A percentile compares a stretch with the other conserved stretches of the same genome.
These are phyloP conservation scores for Hiodon tergisus DNA, from an alignment of 2,113 vertebrate species.

Conservation along the genomic window DNA sequence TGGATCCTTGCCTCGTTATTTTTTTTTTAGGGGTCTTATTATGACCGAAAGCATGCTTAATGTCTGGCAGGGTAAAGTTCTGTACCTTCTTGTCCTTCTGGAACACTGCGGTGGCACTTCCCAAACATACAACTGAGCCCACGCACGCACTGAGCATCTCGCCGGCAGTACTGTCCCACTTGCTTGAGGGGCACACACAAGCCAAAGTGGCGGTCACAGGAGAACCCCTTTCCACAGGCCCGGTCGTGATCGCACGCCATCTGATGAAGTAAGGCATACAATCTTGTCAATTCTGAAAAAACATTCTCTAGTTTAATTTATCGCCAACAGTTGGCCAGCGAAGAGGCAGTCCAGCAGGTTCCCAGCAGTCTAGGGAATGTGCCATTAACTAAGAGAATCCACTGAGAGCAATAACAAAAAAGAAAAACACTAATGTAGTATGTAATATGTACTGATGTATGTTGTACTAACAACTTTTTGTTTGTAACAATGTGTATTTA, in stretches of 20 bases:
- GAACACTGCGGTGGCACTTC: slow-evolving; percentile 68
- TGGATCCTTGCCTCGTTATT: no score
- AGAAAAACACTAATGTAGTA: no score
- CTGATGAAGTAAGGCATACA: slow-evolving; percentile 43
- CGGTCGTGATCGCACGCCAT: slow-evolving; percentile 57
- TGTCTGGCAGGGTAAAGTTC: background rate
- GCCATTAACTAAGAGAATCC: no score
- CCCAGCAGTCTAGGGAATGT: no score
- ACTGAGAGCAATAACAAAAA: no score
- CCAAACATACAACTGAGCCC: slow-evolving; percentile 80
- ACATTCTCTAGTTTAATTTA: background rate
- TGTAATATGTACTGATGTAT: no score
- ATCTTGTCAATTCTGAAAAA: background rate
- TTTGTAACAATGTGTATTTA: no score
- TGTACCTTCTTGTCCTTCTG: slow-evolving; percentile 71
- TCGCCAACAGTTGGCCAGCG: no score
- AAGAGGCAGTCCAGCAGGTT: no score
- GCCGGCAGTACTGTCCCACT: slow-evolving; percentile 69
- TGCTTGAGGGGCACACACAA: slow-evolving; percentile 65
- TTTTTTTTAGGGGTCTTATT: no score
- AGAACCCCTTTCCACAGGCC: slow-evolving; percentile 62
- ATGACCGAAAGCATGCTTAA: background rate
- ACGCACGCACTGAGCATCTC: slow-evolving; percentile 68
- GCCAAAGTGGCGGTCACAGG: slow-evolving; percentile 78
- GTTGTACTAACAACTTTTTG: no score